Evolutionary conservation across 2,888 invertebrate species (phyloP).

Genomic region (Perithous albicinctus): DNA sequence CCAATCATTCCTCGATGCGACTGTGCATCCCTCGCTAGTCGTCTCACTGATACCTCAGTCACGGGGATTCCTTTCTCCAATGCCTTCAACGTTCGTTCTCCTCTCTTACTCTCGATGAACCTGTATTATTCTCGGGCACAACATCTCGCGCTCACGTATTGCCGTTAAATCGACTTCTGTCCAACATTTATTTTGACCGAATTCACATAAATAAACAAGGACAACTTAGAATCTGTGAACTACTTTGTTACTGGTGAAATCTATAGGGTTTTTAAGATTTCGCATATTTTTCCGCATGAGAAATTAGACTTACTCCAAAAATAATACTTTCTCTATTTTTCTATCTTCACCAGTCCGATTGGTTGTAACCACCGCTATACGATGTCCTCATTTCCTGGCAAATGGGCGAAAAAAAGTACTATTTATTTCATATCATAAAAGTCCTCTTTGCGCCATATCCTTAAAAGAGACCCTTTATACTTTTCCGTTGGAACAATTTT

Average conservation of each 20-base stretch:
- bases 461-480: slow-evolving; percentile 18
- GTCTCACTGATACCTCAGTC: slow-evolving; percentile 7
- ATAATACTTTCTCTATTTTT: too few species aligned
- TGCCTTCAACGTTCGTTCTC: background rate
- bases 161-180: background rate
- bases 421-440: background rate
- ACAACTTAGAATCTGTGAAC: background rate
- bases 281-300: background rate
- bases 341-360: too few species aligned
- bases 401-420: background rate
- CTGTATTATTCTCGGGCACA: slow-evolving; percentile 4
- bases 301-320: background rate
- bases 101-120: background rate
- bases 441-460: background rate
- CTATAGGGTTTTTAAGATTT: background rate
- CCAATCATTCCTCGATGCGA: slow-evolving; percentile 70
- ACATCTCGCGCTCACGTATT: background rate
- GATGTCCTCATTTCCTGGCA: background rate
- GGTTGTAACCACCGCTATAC: too few species aligned
- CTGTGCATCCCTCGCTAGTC: slow-evolving; percentile 9
- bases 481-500: slow-evolving; percentile 26
- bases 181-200: background rate
- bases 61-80: background rate
- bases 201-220: background rate
- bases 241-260: background rate